A percentile compares a stretch with the other conserved stretches of the same genome.
phyloP scores from a whole-genome alignment of 2,113 vertebrate species.

The Equus quagga region DNA sequence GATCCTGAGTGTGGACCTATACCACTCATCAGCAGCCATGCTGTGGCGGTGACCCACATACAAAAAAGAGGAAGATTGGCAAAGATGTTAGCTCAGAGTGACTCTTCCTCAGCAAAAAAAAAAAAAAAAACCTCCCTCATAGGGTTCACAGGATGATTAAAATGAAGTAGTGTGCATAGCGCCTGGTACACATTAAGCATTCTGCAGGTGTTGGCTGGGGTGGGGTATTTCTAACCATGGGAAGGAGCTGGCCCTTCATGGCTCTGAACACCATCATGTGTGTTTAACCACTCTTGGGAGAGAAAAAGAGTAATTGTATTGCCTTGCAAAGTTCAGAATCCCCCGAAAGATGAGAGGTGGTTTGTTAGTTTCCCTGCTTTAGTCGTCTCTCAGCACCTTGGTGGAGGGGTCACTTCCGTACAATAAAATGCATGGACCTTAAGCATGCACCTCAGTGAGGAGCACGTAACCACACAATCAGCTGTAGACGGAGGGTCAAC shows the following conservation, averaged over 20 bases:
- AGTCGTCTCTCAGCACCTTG: rapidly evolving
- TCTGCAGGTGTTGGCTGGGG: rapidly evolving
- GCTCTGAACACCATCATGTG: too few relatives aligned
- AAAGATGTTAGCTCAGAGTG: too few relatives aligned
- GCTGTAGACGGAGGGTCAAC: not conserved
- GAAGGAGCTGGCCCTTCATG: not conserved
- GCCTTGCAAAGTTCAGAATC: not conserved
- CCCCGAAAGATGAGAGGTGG: not conserved
- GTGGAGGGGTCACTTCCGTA: rapidly evolving
- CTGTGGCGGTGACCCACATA: too few relatives aligned
- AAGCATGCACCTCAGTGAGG: rapidly evolving
- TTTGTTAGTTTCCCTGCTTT: too few relatives aligned
- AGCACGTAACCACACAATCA: not conserved
- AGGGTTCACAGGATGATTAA: too few relatives aligned
- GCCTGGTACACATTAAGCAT: rapidly evolving
- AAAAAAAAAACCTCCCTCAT: rapidly evolving
- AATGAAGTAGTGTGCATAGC: rapidly evolving
- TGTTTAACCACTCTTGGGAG: not conserved
- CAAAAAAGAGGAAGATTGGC: too few relatives aligned
- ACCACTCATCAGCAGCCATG: too few relatives aligned
- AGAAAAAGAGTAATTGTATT: not conserved
- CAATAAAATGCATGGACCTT: rapidly evolving
- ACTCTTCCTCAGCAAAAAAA: too few relatives aligned
- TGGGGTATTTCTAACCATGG: rapidly evolving
- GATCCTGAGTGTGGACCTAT: too few relatives aligned